A percentile compares a stretch with the other conserved stretches of the same genome.
Conservation (phyloP, 23 tunicate genomes). For the Halocynthia aurantium region DNA sequence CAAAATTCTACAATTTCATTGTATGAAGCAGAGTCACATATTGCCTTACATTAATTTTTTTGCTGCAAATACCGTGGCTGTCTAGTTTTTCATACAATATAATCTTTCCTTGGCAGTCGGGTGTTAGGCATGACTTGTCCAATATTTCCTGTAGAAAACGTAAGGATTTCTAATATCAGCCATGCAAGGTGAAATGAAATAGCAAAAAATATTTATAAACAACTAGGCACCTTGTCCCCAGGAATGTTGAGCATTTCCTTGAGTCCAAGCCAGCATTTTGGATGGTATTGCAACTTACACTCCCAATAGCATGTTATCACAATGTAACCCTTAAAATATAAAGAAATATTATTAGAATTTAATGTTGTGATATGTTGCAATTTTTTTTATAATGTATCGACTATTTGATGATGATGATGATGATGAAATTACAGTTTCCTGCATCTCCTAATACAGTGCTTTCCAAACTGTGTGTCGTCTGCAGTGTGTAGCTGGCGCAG, state of each 20-base stretch:
- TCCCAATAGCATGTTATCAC: constrained; percentile 47
- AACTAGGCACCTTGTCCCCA: constrained; percentile 50
- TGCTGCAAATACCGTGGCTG: too few species aligned
- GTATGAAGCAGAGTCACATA: too few species aligned
- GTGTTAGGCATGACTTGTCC: constrained; percentile 6
- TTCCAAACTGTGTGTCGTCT: too few species aligned
- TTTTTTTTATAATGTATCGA: too few species aligned
- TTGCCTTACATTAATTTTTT: too few species aligned
- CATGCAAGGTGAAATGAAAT: neutral
- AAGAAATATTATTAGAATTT: neutral
- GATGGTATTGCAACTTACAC: constrained; percentile 42
- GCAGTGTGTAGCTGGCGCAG: too few species aligned
- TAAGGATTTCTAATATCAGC: neutral
- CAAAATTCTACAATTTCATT: too few species aligned
- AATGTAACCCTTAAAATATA: constrained; percentile 50
- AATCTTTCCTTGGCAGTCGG: constrained; percentile 19
- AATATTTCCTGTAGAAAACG: constrained; percentile 10
- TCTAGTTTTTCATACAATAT: neutral
- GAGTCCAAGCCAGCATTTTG: constrained; percentile 63
- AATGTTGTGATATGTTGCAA: too few species aligned
- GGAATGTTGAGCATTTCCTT: constrained; percentile 27
- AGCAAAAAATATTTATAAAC: neutral
- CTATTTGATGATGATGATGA: neutral
- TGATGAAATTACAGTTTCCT: neutral
- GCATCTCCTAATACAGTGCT: neutral